Evolutionary conservation across 2,113 vertebrate genomes (phyloP), one percentile per base, ranked within the genome.

Genomic region (Tachuris rubrigastra): DNA sequence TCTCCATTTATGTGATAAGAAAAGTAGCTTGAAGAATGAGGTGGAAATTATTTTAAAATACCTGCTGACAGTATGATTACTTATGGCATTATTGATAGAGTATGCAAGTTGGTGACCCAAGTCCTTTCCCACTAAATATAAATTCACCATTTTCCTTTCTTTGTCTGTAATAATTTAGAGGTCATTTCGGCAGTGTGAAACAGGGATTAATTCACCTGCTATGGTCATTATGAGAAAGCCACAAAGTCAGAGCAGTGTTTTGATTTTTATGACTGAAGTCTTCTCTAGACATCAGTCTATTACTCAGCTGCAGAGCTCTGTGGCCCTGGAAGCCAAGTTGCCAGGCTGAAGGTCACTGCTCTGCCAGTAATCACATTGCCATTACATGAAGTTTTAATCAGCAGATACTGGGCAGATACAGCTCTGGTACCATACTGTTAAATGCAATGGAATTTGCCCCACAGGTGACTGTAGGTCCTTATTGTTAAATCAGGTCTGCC

Each of bases 331-430:
- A 79, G 65, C 49, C 1, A 3, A 68, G 80, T 80, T 71, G 39
- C 79, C 39, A 59, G 63, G 90, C n/a, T 89, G 77, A 96, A 95
- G 93, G 92, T 97, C 91, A 84, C 63, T 46, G 60, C 63, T 83
- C 71, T 85, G 63, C 72, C 85, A 79, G 53, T 50, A 95, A 82
- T 83, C 85, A 85, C 28, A 8, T 35, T 94, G 65, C 79, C 21
- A 12, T 89, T 87, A 62, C 89, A 75, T 42, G 47, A 37, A 58
- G 88, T 90, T 95, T 96, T 94, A 92, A 90, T 93, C 92, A 94
- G 86, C 65, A 62, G 63, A 89, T 75, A 35, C 80, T 53, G 56
- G 37, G 24, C 56, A 75, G 83, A 95, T 74, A 69, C 8, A 77
- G 47, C 72, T 85, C 67, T 5, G 6, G 60, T 74, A 59, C 76